Evolutionary conservation across 2,113 vertebrate species (phyloP), one percentile per base, ranked within the genome.

Genomic region (Heliornis fulica): DNA sequence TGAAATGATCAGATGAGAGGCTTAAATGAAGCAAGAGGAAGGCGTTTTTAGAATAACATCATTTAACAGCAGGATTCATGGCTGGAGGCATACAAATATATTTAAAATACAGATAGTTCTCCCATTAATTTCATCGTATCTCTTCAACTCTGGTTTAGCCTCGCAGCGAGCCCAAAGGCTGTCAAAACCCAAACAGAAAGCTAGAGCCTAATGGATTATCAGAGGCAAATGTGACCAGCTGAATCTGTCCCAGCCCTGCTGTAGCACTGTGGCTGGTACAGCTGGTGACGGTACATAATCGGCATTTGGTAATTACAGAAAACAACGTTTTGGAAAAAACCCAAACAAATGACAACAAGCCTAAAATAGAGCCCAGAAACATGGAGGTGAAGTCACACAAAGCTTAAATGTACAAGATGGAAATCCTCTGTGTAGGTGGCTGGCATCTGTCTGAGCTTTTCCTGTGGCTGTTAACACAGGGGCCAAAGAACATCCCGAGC

Each of bases 251-350:
- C 5, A 89, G 86, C 72, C 87, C 65, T 79, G 20, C 77, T 89
- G 66, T 19, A 78, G 64, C 80, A 78, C 54, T 66, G 64, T 40
- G 75, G 63, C 75, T 85, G 71, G 83, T 79, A 86, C 96, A 96
- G 95, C 88, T 94, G 92, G 82, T 70, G 75, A 38, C 87, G 43
- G 71, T 71, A 59, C 77, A 71, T 51, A 95, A 91, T 93, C 75
- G 90, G 54, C 66, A 70, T 83, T 83, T 89, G 83, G 93, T 95
- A 94, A 94, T 97, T 96, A 88, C 68, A 90, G 54, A 86, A 90
- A 96, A 96, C 94, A 96, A 64, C 34, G 82, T 79, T 90, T 77
- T 36, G 46, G 4, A 11, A 53, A 70, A 63, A 64, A 63, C 5
- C 4, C 51, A 89, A 80, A 80, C 60, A 87, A 86, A 85, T 59